phyloP scores from a whole-genome alignment of 2,888 invertebrate genomes.

The Yponomeuta plumbellus region DNA sequence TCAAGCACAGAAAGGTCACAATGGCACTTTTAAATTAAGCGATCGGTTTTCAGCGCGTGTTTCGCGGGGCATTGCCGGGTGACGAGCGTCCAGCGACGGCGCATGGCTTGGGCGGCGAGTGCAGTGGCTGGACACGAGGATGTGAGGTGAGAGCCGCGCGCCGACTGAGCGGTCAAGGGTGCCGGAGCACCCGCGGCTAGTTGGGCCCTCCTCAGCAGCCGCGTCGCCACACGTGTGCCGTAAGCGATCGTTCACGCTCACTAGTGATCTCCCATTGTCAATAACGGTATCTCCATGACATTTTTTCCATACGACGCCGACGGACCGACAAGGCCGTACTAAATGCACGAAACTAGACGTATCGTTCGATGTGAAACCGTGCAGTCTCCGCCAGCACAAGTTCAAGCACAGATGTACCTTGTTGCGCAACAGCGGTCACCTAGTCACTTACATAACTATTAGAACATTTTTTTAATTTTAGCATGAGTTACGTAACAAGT shows the following conservation, averaged over 20 bases:
- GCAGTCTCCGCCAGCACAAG: neutral
- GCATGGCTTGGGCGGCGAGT: conserved; percentile 37
- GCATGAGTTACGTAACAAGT: neutral
- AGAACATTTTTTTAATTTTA: neutral
- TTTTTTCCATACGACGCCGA: too few relatives aligned
- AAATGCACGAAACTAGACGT: too few relatives aligned
- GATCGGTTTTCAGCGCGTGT: conserved; percentile 28
- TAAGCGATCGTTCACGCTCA: neutral
- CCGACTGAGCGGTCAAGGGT: conserved; percentile 68
- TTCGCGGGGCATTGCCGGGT: neutral
- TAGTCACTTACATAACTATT: neutral
- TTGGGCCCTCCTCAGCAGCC: conserved; percentile 23
- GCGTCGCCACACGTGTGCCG: conserved; percentile 1
- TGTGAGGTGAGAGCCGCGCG: conserved; percentile 53
- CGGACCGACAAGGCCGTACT: too few relatives aligned
- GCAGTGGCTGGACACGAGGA: conserved; percentile 50
- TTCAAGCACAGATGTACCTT: neutral
- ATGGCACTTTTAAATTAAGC: neutral
- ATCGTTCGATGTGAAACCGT: too few relatives aligned
- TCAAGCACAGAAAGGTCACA: conserved; percentile 28
- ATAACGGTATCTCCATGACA: neutral
- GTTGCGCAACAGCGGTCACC: neutral
- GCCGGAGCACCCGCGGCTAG: conserved; percentile 39
- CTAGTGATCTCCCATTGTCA: neutral
- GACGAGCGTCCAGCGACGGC: conserved; percentile 24